phyloP scores from a whole-genome alignment of 2,888 invertebrate species.

The Odontomyia ornata region DNA sequence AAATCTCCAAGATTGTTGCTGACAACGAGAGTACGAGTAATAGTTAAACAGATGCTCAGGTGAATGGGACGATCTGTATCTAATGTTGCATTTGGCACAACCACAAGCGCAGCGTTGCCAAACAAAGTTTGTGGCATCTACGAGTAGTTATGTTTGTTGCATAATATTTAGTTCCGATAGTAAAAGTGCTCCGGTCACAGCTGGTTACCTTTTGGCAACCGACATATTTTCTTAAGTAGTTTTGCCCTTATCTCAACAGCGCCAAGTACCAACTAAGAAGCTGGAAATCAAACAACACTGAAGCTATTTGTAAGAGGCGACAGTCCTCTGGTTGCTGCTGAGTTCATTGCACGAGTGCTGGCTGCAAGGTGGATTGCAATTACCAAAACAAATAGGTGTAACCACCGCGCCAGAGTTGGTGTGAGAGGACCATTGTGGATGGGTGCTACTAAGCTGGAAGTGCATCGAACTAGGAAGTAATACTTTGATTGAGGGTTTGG shows the following conservation, averaged over 20 bases:
- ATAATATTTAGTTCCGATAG: background rate
- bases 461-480: slow-evolving; percentile 7
- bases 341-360: background rate
- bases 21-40: background rate
- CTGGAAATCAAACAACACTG: background rate
- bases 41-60: background rate
- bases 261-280: too few relatives aligned
- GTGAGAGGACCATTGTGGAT: background rate
- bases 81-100: background rate
- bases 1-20: background rate
- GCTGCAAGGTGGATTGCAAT: slow-evolving; percentile 4
- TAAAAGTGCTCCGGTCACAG: slow-evolving; percentile 6
- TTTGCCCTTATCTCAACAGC: too few relatives aligned
- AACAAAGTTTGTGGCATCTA: background rate
- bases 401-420: too few relatives aligned
- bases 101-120: background rate
- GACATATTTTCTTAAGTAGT: background rate
- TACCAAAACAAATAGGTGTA: slow-evolving; percentile 1
- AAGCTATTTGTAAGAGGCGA: background rate
- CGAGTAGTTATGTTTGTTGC: background rate
- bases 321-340: background rate
- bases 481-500: too few relatives aligned
- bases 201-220: background rate
- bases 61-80: background rate
- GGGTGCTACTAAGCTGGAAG: background rate